Conservation (phyloP, 2,888 invertebrate species). For the Stegana nigrithorax region DNA sequence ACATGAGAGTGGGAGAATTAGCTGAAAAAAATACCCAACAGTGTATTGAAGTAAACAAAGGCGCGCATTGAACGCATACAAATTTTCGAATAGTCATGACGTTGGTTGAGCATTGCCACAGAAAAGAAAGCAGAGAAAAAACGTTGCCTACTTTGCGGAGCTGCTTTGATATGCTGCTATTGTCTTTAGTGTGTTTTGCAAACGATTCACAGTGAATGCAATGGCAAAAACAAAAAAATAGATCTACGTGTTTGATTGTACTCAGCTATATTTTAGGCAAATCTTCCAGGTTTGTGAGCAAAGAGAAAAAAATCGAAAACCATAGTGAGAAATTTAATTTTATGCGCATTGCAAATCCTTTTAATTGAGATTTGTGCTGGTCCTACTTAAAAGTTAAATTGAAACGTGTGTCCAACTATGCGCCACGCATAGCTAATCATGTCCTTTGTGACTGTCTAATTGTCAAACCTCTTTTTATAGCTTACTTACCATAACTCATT, state of each 20-base stretch:
- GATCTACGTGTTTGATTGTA: background rate
- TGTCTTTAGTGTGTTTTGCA: background rate
- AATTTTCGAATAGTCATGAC: slow-evolving; percentile 25
- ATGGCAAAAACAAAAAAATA: background rate
- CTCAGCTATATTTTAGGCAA: background rate
- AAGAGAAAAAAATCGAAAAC: too few relatives aligned
- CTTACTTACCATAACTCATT: too few relatives aligned
- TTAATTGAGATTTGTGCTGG: slow-evolving; percentile 10
- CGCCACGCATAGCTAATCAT: slow-evolving; percentile 16
- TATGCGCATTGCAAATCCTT: slow-evolving; percentile 4
- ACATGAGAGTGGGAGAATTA: background rate
- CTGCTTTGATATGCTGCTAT: background rate
- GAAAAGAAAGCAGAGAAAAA: background rate
- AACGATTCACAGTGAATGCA: background rate
- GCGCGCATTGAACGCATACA: slow-evolving; percentile 3
- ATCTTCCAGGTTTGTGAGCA: too few relatives aligned
- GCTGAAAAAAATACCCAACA: too few relatives aligned
- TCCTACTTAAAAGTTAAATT: slow-evolving; percentile 1
- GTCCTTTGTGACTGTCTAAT: slow-evolving; percentile 16
- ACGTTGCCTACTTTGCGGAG: background rate
- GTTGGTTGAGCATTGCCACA: slow-evolving; percentile 1
- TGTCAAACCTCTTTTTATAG: slow-evolving; percentile 1
- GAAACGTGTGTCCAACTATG: slow-evolving; percentile 14
- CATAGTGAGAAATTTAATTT: background rate
- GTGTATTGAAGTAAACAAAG: slow-evolving; percentile 4